Percentiles rank a stretch among this genome's conserved stretches.
Conservation (phyloP, 2,888 invertebrate species). For the Hypsopygia costalis region DNA sequence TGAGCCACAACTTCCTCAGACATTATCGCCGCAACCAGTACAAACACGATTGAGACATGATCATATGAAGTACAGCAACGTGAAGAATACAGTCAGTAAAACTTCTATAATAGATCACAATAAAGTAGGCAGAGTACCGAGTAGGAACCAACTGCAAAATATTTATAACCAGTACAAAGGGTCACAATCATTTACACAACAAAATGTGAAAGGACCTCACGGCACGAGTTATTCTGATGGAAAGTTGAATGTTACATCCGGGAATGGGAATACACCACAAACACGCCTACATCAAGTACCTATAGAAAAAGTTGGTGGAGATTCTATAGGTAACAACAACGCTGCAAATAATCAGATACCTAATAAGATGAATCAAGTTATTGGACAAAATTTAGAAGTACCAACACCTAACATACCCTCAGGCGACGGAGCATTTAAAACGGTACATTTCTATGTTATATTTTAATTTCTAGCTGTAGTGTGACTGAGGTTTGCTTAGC, state of each 20-base stretch:
- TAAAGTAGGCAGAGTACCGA: constrained; percentile 42
- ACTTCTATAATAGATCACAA: constrained; percentile 51
- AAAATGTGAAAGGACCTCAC: constrained; percentile 40
- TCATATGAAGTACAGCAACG: constrained; percentile 35
- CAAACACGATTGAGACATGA: constrained; percentile 23
- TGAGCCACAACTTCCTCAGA: constrained; percentile 47
- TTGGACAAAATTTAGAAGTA: constrained; percentile 46
- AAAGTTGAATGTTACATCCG: constrained; percentile 33
- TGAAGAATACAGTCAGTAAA: constrained; percentile 62
- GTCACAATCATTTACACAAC: constrained; percentile 59
- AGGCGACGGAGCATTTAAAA: constrained; percentile 19
- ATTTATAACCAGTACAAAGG: constrained; percentile 66
- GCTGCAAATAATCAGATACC: constrained; percentile 18
- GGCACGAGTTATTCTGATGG: constrained; percentile 47
- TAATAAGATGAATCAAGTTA: constrained; percentile 26
- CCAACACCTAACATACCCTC: constrained; percentile 29
- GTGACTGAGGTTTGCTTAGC: too few relatives aligned
- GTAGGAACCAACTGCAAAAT: constrained; percentile 57
- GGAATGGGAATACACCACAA: constrained; percentile 17
- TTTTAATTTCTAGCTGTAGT: too few relatives aligned
- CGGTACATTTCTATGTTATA: constrained; percentile 37
- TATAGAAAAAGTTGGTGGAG: constrained; percentile 57
- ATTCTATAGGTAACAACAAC: constrained; percentile 41
- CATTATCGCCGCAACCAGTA: constrained; percentile 48
- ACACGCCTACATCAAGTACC: constrained; percentile 26